These are phyloP conservation scores for Thaumetopoea pityocampa DNA, from an alignment of 1,140 invertebrate species.

Conservation along the genomic window DNA sequence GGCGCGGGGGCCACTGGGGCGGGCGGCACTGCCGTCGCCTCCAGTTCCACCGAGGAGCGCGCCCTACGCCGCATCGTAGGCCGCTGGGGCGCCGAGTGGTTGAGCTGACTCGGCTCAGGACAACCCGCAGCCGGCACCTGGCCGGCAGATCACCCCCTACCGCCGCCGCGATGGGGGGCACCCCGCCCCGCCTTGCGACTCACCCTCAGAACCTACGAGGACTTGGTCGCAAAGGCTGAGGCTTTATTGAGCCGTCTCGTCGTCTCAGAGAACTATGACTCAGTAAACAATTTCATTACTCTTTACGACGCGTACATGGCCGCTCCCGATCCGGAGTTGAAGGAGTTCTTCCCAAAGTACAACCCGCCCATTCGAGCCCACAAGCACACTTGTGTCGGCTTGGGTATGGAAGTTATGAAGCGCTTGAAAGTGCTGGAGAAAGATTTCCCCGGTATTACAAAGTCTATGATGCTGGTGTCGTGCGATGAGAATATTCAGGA, in stretches of 20 bases:
- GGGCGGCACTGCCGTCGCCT: constrained; percentile 39
- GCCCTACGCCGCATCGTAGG: constrained; percentile 84
- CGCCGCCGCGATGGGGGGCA: constrained; percentile 81
- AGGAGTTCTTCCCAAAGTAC: constrained; percentile 77
- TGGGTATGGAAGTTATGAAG: constrained; percentile 87
- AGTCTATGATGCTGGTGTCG: constrained; percentile 87
- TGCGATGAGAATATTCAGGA: constrained; percentile 91
- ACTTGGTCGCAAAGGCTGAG: constrained; percentile 87
- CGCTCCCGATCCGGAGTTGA: constrained; percentile 42
- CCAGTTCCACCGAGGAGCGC: constrained; percentile 69
- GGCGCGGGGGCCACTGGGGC: constrained; percentile 55
- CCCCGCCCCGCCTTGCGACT: constrained; percentile 75
- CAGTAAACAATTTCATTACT: constrained; percentile 89
- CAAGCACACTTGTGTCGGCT: constrained; percentile 92
- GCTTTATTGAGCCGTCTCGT: constrained; percentile 86
- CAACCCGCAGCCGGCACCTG: constrained; percentile 66
- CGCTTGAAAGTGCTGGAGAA: constrained; percentile 56
- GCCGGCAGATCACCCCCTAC: constrained; percentile 78
- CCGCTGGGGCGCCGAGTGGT: constrained; percentile 92
- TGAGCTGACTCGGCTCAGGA: constrained; percentile 91
- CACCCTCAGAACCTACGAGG: constrained; percentile 83
- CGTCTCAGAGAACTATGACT: constrained; percentile 90
- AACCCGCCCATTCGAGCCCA: constrained; percentile 85
- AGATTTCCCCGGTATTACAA: constrained; percentile 77
- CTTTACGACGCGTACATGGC: constrained; percentile 85